phyloP scores from a whole-genome alignment of 2,888 invertebrate species.

The Melinopterus prodromus region DNA sequence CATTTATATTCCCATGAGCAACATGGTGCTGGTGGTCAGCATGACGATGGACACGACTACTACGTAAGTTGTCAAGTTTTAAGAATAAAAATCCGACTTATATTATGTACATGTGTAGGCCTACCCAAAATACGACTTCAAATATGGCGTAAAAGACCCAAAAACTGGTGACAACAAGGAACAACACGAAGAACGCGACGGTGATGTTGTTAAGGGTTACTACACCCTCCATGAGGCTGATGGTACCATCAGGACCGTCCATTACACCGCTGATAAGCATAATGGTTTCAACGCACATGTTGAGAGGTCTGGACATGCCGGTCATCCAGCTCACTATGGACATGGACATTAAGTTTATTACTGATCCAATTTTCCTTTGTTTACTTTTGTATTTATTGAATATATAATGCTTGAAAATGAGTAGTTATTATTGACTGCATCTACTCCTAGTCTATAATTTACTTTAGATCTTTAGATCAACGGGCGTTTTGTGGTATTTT shows the following conservation, averaged over 20 bases:
- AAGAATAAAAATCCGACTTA: not conserved
- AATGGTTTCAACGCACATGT: conserved; percentile 45
- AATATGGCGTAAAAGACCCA: conserved; percentile 42
- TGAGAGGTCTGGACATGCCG: conserved; percentile 39
- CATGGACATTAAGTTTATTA: conserved; percentile 10
- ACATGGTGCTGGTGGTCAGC: conserved; percentile 25
- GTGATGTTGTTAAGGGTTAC: conserved; percentile 43
- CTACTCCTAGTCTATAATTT: too few species aligned
- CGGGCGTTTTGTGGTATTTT: too few species aligned
- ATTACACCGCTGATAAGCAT: conserved; percentile 47
- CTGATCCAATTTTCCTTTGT: not conserved
- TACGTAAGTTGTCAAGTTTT: conserved; percentile 11
- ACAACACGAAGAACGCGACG: conserved; percentile 42
- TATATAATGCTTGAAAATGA: not conserved
- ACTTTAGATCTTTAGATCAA: too few species aligned
- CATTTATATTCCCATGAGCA: conserved; percentile 26
- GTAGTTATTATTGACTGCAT: not conserved
- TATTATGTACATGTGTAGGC: conserved; percentile 34
- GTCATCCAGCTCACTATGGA: conserved; percentile 36
- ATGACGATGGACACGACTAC: conserved; percentile 26
- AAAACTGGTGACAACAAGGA: conserved; percentile 41
- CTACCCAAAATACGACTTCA: conserved; percentile 41
- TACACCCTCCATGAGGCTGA: conserved; percentile 42
- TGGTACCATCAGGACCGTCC: conserved; percentile 46
- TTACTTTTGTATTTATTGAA: not conserved